Conservation (phyloP, 1,140 invertebrate species). For the Platorchestia sp. region DNA sequence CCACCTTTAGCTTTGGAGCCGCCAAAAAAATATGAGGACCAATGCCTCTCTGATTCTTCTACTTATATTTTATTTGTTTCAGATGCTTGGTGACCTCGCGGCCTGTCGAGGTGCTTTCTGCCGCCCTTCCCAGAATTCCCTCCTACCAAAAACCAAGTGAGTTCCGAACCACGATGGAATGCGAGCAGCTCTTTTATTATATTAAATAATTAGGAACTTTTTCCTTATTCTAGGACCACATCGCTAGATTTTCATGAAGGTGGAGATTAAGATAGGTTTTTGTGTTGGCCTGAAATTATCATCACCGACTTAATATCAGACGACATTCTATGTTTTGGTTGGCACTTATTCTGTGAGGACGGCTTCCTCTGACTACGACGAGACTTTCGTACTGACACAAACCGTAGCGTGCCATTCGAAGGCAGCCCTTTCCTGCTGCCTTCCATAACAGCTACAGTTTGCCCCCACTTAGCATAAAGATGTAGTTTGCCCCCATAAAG, state of each 20-base stretch:
- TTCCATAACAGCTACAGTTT: no score
- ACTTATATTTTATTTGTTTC: neutral
- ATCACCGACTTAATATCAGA: neutral
- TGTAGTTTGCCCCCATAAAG: neutral
- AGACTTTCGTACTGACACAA: neutral
- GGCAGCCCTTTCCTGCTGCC: neutral
- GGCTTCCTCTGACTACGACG: neutral
- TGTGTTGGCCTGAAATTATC: neutral
- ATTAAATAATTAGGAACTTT: neutral
- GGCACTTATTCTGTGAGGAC: neutral
- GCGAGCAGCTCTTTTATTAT: neutral
- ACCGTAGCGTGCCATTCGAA: neutral
- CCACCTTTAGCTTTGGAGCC: neutral
- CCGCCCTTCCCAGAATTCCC: slow-evolving; percentile 11
- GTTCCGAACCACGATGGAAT: neutral
- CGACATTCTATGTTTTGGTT: neutral
- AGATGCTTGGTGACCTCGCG: neutral
- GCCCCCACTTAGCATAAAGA: neutral
- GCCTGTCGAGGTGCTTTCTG: neutral
- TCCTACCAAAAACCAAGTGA: slow-evolving; percentile 22
- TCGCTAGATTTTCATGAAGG: neutral
- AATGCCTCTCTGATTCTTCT: neutral
- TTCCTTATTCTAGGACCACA: neutral
- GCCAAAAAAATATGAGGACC: neutral
- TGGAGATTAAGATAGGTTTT: neutral